Conservation (phyloP, 2,113 vertebrate species). For the Oxyura jamaicensis region DNA sequence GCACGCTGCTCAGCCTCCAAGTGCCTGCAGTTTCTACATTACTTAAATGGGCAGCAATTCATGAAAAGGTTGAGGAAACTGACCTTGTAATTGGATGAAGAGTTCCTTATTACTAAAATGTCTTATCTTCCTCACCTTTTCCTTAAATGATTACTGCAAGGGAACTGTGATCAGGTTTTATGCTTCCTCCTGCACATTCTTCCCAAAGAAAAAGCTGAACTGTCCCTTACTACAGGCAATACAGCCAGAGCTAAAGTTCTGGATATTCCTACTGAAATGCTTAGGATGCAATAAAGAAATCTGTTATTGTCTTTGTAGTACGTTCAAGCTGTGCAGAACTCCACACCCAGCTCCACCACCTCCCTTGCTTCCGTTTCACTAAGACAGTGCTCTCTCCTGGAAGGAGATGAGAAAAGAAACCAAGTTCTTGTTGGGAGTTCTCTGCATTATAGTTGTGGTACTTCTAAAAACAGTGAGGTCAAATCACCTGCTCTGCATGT, state of each 20-base stretch:
- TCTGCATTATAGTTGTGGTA: background rate
- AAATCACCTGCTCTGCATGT: background rate
- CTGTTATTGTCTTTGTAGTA: background rate
- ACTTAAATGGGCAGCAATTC: background rate
- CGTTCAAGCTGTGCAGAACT: background rate
- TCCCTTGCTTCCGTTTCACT: background rate
- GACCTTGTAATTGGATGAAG: background rate
- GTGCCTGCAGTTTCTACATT: background rate
- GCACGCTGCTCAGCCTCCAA: background rate
- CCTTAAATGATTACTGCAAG: background rate
- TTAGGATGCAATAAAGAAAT: background rate
- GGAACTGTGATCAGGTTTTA: background rate
- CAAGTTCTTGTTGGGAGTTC: background rate
- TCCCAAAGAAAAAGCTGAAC: background rate
- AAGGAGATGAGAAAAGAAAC: background rate
- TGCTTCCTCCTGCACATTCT: fast-evolving
- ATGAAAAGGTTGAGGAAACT: background rate
- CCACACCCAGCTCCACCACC: background rate
- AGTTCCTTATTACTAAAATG: background rate
- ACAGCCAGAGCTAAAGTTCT: background rate
- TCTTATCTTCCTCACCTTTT: background rate
- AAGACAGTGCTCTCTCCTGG: background rate
- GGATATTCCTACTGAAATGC: background rate
- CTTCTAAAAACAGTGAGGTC: background rate
- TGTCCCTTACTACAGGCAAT: background rate